Evolutionary conservation across 2,888 invertebrate species (phyloP), one percentile per base, ranked within the genome.

Genomic region (Mimumesa dahlbomi): DNA sequence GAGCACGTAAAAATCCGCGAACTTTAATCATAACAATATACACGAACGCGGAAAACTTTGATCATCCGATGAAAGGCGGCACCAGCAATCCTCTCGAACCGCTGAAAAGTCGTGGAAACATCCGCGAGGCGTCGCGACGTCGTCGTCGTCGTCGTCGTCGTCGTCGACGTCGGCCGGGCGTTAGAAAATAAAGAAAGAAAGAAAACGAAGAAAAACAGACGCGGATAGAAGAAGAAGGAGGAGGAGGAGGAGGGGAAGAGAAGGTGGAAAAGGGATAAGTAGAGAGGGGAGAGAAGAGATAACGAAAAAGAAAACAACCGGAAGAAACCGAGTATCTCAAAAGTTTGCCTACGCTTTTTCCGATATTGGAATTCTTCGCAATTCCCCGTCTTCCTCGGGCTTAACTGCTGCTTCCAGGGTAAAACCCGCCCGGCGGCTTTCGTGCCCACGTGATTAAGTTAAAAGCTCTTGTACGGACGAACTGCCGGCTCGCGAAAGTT

Each of bases 21-120:
- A 72, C 68, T 72, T 72, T 59, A 69, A 72, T 72, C 69, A 69
- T 72, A 72, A 72, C 59, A 69, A 52, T 69, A 52, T 49, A 69
- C 50, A 31, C 16, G 36, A 34, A 19, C 49, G 38, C 48, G 59
- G 36, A 11, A 31, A 70, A 70, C 65, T 73, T 73, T 70, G 73
- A 70, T 73, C 70, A 50, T 73, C 61, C 53, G 69, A 64, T 64
- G 69, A 69, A 73, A 73, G 45, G 19, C 54, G 16, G 14, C 29
- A 38, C 19, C 61, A 45, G 61, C 65, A 69, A 69, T 65, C 57
- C 49, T 21, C 50, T n/a, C 67, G 54, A 43, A 29, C 49, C 19
- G 43, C 42, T 50, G 43, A 22, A 14, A 59, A 29, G 59, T 64
- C 59, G 36, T 11, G 21, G 19, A 34, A 34, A 43, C 45, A 25